These are phyloP conservation scores for Neria commutata DNA, from an alignment of 2,888 invertebrate species.

Conservation along the genomic window DNA sequence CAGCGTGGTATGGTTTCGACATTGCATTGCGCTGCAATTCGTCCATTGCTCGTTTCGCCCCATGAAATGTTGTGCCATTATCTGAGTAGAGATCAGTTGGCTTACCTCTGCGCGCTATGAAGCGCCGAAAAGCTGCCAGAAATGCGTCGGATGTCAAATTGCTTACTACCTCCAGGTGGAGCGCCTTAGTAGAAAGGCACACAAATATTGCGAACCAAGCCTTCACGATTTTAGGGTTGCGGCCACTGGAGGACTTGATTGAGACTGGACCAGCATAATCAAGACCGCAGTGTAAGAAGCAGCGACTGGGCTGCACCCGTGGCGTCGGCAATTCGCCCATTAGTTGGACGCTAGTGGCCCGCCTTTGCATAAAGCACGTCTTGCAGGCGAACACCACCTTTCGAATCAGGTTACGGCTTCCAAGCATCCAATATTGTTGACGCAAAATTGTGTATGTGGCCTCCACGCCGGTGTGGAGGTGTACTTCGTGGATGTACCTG, in stretches of 20 bases:
- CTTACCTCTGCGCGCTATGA: conserved; percentile 10
- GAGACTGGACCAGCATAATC: conserved; percentile 23
- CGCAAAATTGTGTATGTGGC: conserved; percentile 12
- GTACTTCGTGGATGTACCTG: conserved; percentile 6
- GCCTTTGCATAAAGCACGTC: conserved; percentile 25
- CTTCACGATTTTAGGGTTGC: conserved; percentile 11
- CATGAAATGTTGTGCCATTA: conserved; percentile 8
- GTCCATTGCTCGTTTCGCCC: not conserved
- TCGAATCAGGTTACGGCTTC: conserved; percentile 19
- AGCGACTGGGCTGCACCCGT: conserved; percentile 5
- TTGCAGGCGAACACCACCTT: conserved; percentile 17
- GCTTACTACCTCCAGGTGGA: conserved; percentile 8
- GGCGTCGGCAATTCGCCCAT: conserved; percentile 22
- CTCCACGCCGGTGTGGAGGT: conserved; percentile 21
- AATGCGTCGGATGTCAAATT: conserved; percentile 10
- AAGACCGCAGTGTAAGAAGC: conserved; percentile 17
- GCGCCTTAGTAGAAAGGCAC: conserved; percentile 25
- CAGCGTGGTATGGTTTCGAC: not conserved
- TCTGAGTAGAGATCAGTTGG: conserved; percentile 6
- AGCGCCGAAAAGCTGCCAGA: conserved; percentile 6
- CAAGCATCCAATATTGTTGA: conserved; percentile 26
- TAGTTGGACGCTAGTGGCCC: conserved; percentile 10
- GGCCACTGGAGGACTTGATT: conserved; percentile 14
- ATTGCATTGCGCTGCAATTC: not conserved
- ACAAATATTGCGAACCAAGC: conserved; percentile 24